phyloP scores from a whole-genome alignment of 2,888 invertebrate genomes.

The Lycophotia porphyrea region DNA sequence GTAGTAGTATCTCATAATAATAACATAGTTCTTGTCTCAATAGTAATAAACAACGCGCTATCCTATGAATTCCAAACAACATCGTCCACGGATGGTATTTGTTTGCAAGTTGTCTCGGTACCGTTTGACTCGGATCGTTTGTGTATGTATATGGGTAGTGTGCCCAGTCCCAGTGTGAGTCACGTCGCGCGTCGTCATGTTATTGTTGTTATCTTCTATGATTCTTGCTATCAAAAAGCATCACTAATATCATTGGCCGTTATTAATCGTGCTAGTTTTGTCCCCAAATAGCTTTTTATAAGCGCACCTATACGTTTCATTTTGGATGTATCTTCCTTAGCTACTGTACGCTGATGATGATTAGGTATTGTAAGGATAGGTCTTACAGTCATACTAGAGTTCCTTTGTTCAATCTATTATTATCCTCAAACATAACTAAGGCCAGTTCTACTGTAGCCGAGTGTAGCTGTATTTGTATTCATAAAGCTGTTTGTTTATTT shows the following conservation, averaged over 20 bases:
- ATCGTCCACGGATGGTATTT: background rate
- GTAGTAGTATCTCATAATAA: slow-evolving; percentile 7
- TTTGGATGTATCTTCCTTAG: background rate
- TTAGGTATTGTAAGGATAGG: background rate
- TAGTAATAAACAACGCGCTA: slow-evolving; percentile 19
- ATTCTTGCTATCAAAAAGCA: background rate
- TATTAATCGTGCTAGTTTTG: background rate
- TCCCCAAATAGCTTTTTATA: background rate
- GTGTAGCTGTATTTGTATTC: slow-evolving; percentile 17
- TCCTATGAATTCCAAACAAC: slow-evolving; percentile 26
- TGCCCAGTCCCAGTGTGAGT: slow-evolving; percentile 6
- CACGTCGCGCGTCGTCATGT: background rate
- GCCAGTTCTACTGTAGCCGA: background rate
- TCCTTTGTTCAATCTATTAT: background rate
- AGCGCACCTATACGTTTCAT: background rate
- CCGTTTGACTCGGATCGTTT: too few species aligned
- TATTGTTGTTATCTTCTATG: background rate
- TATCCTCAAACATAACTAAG: slow-evolving; percentile 9
- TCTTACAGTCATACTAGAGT: background rate
- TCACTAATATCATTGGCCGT: background rate
- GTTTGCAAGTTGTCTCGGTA: background rate
- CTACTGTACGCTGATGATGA: background rate
- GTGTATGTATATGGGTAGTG: background rate
- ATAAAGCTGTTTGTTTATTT: slow-evolving; percentile 57
- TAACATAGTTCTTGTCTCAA: background rate